A percentile compares a stretch with the other conserved stretches of the same genome.
Conservation (phyloP, 35 echinoderm and acorn worm genomes). For the Diadema setosum region DNA sequence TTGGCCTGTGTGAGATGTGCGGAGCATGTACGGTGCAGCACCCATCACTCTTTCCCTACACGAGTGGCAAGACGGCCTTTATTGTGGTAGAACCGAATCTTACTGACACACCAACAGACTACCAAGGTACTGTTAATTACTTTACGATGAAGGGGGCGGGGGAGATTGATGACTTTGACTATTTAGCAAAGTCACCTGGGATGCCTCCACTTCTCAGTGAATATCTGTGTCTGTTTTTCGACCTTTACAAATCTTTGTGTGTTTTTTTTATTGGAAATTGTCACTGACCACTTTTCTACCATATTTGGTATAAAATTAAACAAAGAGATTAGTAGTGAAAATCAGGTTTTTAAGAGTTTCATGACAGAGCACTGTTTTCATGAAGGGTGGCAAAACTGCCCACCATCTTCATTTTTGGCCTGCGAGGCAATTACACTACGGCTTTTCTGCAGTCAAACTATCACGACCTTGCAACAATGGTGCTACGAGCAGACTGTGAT, state of each 20-base stretch:
- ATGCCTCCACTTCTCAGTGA: background rate
- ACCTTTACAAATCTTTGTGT: background rate
- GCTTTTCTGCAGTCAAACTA: too few relatives aligned
- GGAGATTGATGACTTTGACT: background rate
- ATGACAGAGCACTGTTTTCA: too few relatives aligned
- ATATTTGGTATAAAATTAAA: background rate
- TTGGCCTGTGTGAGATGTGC: slow-evolving; percentile 46
- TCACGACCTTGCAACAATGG: too few relatives aligned
- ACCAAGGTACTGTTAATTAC: too few relatives aligned
- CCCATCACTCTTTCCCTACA: slow-evolving; percentile 61
- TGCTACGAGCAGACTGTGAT: too few relatives aligned
- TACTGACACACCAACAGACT: slow-evolving; percentile 24
- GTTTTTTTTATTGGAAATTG: too few relatives aligned
- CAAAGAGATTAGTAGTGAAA: background rate
- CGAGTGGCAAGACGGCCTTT: slow-evolving; percentile 6
- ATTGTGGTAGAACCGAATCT: slow-evolving; percentile 68
- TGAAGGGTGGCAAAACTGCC: too few relatives aligned
- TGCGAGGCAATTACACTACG: too few relatives aligned
- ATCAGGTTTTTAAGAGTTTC: too few relatives aligned
- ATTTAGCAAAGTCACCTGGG: background rate
- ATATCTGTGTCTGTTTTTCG: background rate
- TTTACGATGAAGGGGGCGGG: background rate
- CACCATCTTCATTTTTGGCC: too few relatives aligned
- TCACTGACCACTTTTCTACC: too few relatives aligned
- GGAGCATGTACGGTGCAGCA: slow-evolving; percentile 60